Evolutionary conservation across 2,113 vertebrate genomes (phyloP), one percentile per base, ranked within the genome.

Genomic region (Sula dactylatra): DNA sequence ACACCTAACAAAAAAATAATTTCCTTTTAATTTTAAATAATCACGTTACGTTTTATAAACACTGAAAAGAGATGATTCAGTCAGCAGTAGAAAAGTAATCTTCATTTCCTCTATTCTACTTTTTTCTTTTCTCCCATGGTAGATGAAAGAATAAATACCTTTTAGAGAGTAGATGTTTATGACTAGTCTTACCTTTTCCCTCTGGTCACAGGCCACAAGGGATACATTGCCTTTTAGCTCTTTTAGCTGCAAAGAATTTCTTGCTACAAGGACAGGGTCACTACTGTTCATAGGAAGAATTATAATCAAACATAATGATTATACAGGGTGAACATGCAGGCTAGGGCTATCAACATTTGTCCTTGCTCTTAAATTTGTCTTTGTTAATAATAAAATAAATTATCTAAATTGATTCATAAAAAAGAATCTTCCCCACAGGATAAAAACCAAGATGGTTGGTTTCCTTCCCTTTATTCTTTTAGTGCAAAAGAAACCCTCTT

Each of bases 401-500:
- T 59, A 55, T 47, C 59, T 72, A 67, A 88, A 85, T 89, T 92
- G 65, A 85, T 81, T 84, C 52, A 82, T 96, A 96, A 96, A 80
- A 89, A 93, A 64, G 76, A 55, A 42, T 79, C 29, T 85, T 95
- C 82, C 84, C 83, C 70, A 92, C 47, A 83, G 71, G 72, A 86
- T 70, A 94, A 76, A 14, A 70, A 72, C 36, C 38, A 94, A 86
- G 40, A 93, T 56, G 17, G 66, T 34, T 90, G 19, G 50, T 96
- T 97, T 88, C 67, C 71, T 93, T 82, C 27, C 47, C 59, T 96
- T 96, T 89, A 65, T 58, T 94, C 76, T 74, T 32, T 65, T 93
- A 86, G n/a, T n/a, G 9, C 64, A 78, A 88, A 95, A 87, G 17
- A 94, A 91, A 52, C 13, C 18, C 40, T 92, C 10, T 72, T 73